Conservation (phyloP, 2,113 vertebrate genomes). For the Rhynchopsitta pachyrhyncha region DNA sequence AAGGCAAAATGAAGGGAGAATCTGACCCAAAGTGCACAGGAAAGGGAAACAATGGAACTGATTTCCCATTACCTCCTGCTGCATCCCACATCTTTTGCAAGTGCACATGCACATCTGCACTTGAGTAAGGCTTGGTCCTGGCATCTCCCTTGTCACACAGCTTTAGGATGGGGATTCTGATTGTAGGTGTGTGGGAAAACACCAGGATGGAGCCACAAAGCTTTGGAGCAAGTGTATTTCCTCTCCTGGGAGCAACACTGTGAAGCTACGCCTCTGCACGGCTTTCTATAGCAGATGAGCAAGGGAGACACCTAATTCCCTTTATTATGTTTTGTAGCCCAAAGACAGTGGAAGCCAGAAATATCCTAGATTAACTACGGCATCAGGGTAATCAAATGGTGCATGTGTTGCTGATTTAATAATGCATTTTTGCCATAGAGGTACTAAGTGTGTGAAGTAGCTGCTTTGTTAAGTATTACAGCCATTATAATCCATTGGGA, state of each 20-base stretch:
- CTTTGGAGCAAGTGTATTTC: not conserved
- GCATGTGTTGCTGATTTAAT: not conserved
- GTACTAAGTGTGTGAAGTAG: not conserved
- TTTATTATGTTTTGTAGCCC: constrained; percentile 8
- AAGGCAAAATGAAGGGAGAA: not conserved
- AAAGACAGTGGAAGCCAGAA: constrained; percentile 40
- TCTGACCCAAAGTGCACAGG: not conserved
- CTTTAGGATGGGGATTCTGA: not conserved
- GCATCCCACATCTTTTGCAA: not conserved
- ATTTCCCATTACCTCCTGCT: not conserved
- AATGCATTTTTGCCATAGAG: not conserved
- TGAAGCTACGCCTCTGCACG: not conserved
- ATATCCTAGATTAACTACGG: constrained; percentile 9
- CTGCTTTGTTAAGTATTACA: not conserved
- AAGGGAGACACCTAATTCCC: not conserved
- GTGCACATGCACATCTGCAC: fast-evolving
- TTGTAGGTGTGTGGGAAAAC: not conserved
- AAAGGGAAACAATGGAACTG: not conserved
- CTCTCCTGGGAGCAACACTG: not conserved
- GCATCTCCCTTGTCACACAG: not conserved
- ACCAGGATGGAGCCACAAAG: not conserved
- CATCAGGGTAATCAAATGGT: not conserved
- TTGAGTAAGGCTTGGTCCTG: not conserved
- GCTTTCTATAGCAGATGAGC: not conserved
- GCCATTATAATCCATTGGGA: not conserved